Base-by-base conservation (phyloP, 2,888 invertebrate genomes). In the Ectemnius cavifrons region DNA sequence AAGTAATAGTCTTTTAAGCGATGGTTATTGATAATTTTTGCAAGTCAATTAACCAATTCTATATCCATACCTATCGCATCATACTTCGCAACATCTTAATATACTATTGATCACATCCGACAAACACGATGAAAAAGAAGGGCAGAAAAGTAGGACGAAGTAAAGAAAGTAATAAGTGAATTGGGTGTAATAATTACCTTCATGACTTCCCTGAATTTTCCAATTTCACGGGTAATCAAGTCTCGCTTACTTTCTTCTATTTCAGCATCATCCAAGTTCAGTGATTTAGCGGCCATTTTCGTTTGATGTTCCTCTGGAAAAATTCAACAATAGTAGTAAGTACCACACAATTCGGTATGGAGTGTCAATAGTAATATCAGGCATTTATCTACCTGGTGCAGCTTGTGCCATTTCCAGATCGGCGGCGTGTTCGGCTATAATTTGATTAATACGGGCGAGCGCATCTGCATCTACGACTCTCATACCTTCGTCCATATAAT, bases 161-260 rank as follows among this genome's bases (percentile, higher is more conserved):
- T 52, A 52, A 52, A 52, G 52, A 52, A 16, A 52, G 16, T 52
- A 52, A 6, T 14, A 52, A 52, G 37, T 37, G 37, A 37, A 37
- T 37, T 37, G 37, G 37, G 37, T 37, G 47, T 76, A 73, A 81
- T 79, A 84, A 92, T 93, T 94, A 97, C 97, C 96, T 97, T 97
- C 95, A 97, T 98, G 84, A 97, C 96, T 92, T 98, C 98, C 78
- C 99, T 94, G 92, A 99, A 99, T 92, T 97, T 98, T 86, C 97
- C 97, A 91, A 99, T 99, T 94, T 99, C 99, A 85, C 98, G 94
- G 88, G 97, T 97, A 85, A 99, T 99, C 85, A 99, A 94, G 91
- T 98, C 97, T 63, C 98, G 95, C 91, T 98, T 98, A 89, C 98
- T 98, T 92, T 98, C 98, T 89, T 99, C 99, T 76, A 98, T 95